A percentile compares a stretch with the other conserved stretches of the same genome.
Conservation (phyloP, 1,140 invertebrate species). For the Neodiprion virginianus region DNA sequence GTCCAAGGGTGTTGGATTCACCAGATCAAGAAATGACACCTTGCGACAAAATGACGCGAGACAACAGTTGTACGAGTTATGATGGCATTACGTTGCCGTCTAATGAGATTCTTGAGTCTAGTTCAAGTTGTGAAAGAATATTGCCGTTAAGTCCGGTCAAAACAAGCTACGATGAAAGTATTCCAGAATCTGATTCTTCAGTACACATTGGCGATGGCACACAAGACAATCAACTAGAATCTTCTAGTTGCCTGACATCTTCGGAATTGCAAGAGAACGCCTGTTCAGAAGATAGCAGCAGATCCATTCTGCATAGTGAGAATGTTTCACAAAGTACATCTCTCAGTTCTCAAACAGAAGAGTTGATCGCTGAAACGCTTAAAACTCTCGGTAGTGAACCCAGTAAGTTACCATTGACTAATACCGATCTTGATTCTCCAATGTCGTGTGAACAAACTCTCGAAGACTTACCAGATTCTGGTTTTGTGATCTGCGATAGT, state of each 20-base stretch:
- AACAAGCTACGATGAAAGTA: not conserved
- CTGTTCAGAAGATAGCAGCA: slow-evolving; percentile 14
- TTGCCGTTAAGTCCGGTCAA: slow-evolving; percentile 1
- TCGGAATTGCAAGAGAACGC: not conserved
- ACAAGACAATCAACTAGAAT: not conserved
- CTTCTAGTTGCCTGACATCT: not conserved
- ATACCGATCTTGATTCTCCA: slow-evolving; percentile 52
- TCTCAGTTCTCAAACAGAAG: slow-evolving; percentile 16
- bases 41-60: slow-evolving; percentile 45
- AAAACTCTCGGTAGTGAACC: slow-evolving; percentile 22
- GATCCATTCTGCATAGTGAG: slow-evolving; percentile 18
- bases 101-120: not conserved
- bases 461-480: slow-evolving; percentile 51
- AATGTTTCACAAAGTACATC: slow-evolving; percentile 20
- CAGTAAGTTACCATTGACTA: slow-evolving; percentile 35
- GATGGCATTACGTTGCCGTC: not conserved
- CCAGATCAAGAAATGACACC: slow-evolving; percentile 52
- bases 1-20: slow-evolving; percentile 33
- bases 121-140: not conserved
- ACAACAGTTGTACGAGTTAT: not conserved
- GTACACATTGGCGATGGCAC: no score
- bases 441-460: slow-evolving; percentile 57
- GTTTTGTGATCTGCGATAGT: slow-evolving; percentile 53
- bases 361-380: slow-evolving; percentile 7
- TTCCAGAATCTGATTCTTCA: not conserved